These are phyloP conservation scores for Dasyornis broadbenti DNA, from an alignment of 2,113 vertebrate species.

Conservation along the genomic window DNA sequence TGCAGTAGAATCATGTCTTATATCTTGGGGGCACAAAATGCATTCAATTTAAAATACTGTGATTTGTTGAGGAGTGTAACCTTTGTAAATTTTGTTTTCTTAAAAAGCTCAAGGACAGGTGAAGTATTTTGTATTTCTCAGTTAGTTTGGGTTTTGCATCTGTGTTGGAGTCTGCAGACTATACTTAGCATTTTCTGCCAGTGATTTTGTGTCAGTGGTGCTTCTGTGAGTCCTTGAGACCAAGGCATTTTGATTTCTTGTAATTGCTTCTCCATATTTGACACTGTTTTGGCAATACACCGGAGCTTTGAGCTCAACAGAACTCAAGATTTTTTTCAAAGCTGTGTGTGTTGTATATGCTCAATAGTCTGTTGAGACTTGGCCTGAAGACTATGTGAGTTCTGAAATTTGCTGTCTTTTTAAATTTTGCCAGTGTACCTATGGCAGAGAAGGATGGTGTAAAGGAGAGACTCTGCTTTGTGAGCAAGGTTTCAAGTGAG, in stretches of 20 bases:
- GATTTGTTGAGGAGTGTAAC: background rate
- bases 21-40: background rate
- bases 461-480: background rate
- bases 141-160: background rate
- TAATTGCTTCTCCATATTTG: background rate
- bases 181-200: background rate
- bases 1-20: background rate
- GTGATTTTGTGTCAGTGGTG: background rate
- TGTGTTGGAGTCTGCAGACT: background rate
- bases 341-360: background rate
- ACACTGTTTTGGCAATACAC: background rate
- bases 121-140: background rate
- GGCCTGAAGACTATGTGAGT: background rate
- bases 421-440: background rate
- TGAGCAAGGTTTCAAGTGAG: background rate
- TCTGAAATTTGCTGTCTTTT: background rate
- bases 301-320: background rate
- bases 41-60: background rate
- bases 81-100: background rate
- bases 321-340: background rate
- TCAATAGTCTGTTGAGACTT: background rate
- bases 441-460: background rate
- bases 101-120: background rate
- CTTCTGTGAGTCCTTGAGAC: background rate
- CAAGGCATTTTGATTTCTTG: background rate